These are phyloP conservation scores for Patella pellucida DNA, from an alignment of 2,888 invertebrate species.

Conservation along the genomic window DNA sequence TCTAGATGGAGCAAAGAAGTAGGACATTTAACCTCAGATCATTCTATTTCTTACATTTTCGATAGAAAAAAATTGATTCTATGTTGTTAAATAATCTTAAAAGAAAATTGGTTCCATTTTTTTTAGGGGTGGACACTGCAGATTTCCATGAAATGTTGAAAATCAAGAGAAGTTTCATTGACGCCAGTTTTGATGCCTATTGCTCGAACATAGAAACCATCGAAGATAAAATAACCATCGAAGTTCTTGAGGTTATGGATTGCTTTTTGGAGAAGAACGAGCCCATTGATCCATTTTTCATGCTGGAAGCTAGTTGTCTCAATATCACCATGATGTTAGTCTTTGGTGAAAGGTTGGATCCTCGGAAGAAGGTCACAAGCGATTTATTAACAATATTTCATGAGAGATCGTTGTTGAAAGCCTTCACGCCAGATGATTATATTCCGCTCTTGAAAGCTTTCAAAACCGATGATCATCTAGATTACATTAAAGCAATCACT, in stretches of 20 bases:
- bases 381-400: conserved; percentile 48
- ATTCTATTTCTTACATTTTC: too few relatives aligned
- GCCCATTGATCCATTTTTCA: conserved; percentile 41
- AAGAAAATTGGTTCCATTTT: not conserved
- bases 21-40: too few relatives aligned
- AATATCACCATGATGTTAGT: conserved; percentile 51
- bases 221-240: conserved; percentile 45
- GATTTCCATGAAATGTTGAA: conserved; percentile 43
- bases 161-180: conserved; percentile 50
- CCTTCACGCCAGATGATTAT: conserved; percentile 34
- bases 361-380: conserved; percentile 43
- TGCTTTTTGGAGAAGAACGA: conserved; percentile 37
- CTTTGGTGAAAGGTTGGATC: conserved; percentile 50
- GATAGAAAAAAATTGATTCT: not conserved
- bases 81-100: not conserved
- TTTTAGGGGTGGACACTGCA: conserved; percentile 50
- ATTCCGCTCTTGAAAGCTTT: conserved; percentile 35
- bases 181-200: conserved; percentile 46
- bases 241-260: conserved; percentile 44
- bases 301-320: conserved; percentile 49
- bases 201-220: conserved; percentile 39
- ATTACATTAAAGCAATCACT: conserved; percentile 39
- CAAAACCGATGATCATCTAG: conserved; percentile 30
- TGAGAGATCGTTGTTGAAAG: conserved; percentile 32
- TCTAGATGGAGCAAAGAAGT: too few relatives aligned